Evolutionary conservation across 2,888 invertebrate species (phyloP).

Genomic region (Epirrita christyi): DNA sequence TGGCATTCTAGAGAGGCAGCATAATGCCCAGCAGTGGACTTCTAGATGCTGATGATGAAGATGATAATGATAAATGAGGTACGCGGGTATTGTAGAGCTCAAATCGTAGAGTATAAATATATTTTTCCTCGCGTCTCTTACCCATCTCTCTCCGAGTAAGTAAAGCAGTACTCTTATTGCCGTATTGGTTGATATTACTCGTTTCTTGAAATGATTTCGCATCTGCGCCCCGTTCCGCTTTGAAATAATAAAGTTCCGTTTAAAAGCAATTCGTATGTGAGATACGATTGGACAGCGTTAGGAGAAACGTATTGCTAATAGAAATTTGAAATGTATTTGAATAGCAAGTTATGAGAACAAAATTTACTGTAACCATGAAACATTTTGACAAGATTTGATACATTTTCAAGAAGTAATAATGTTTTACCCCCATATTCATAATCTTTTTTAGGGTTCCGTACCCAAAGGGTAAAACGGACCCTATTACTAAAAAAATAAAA

Average conservation of each 20-base stretch:
- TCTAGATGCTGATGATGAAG: too few relatives aligned
- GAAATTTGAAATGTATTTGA: slow-evolving; percentile 52
- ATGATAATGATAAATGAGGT: not conserved
- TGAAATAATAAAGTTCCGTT: slow-evolving; percentile 81
- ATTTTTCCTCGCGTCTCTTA: slow-evolving; percentile 40
- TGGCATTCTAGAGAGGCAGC: too few relatives aligned
- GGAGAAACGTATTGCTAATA: slow-evolving; percentile 79
- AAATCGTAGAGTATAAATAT: slow-evolving; percentile 43
- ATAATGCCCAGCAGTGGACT: too few relatives aligned
- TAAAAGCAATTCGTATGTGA: slow-evolving; percentile 82
- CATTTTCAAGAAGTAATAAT: too few relatives aligned
- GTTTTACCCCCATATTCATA: too few relatives aligned
- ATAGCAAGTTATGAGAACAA: not conserved
- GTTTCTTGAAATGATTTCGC: slow-evolving; percentile 77
- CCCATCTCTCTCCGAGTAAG: slow-evolving; percentile 65
- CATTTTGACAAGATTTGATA: not conserved
- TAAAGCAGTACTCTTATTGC: slow-evolving; percentile 65
- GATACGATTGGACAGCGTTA: slow-evolving; percentile 79
- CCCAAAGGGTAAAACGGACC: too few relatives aligned
- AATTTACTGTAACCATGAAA: slow-evolving; percentile 7
- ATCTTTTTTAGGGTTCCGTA: too few relatives aligned
- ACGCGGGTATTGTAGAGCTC: not conserved
- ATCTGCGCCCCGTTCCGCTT: slow-evolving; percentile 72
- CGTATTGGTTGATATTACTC: slow-evolving; percentile 55
- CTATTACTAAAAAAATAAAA: too few relatives aligned